Evolutionary conservation across 2,113 vertebrate genomes (phyloP).

Genomic region (Dendrocopos noguchii): DNA sequence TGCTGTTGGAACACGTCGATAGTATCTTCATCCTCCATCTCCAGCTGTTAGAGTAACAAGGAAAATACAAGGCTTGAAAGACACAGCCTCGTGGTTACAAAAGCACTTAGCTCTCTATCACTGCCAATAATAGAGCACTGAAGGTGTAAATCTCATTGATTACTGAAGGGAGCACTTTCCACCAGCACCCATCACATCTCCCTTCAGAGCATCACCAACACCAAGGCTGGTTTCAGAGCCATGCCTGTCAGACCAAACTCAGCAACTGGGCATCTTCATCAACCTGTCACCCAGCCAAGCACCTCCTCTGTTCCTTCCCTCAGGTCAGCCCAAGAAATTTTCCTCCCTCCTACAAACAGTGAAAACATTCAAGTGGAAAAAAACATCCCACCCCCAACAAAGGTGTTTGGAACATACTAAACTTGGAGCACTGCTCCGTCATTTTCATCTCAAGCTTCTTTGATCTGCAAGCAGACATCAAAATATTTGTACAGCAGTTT

Average conservation of each 20-base stretch:
- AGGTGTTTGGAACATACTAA: neutral
- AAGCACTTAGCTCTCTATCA: neutral
- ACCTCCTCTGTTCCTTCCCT: neutral
- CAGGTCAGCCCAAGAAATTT: neutral
- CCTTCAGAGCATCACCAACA: rapidly evolving
- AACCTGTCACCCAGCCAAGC: neutral
- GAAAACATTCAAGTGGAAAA: neutral
- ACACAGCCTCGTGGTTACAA: neutral
- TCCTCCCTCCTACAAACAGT: neutral
- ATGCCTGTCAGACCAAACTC: rapidly evolving
- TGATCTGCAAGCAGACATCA: neutral
- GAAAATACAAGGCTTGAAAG: neutral
- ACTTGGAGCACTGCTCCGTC: neutral
- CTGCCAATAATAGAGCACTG: neutral
- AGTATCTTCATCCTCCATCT: slow-evolving; percentile 91
- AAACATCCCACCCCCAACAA: neutral
- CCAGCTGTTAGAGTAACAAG: slow-evolving; percentile 79
- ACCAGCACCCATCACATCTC: rapidly evolving
- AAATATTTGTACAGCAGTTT: neutral
- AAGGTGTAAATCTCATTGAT: neutral
- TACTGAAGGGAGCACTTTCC: neutral
- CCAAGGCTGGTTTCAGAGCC: rapidly evolving
- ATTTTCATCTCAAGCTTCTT: neutral
- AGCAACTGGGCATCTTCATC: rapidly evolving
- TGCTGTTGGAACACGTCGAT: slow-evolving; percentile 90